Evolutionary conservation across 2,113 vertebrate species (phyloP).

Genomic region (Mungos mungo): DNA sequence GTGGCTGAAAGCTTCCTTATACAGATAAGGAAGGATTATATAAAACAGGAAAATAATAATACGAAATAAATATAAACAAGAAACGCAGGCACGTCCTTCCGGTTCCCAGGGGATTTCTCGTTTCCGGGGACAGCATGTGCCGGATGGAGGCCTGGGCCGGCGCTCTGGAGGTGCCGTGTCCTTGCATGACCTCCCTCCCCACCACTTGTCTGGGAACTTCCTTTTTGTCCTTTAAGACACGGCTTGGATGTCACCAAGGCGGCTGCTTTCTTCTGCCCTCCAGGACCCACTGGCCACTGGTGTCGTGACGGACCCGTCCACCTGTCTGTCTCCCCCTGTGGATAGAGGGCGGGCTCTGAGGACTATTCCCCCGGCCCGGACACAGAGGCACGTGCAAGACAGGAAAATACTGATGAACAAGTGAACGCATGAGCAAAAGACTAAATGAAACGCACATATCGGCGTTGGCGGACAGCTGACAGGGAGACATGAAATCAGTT

Average conservation of each 20-base stretch:
- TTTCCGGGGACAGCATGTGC: neutral
- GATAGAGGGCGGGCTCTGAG: no score
- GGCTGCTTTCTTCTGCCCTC: neutral
- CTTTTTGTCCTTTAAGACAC: neutral
- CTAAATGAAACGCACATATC: neutral
- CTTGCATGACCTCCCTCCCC: neutral
- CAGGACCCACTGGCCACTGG: fast-evolving
- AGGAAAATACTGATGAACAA: neutral
- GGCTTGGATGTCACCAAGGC: neutral
- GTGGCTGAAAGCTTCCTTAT: neutral
- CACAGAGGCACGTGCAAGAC: neutral
- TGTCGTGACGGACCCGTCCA: no score
- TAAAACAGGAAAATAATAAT: neutral
- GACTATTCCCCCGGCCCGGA: no score
- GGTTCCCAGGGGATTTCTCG: neutral
- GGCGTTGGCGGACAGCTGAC: neutral
- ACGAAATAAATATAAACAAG: neutral
- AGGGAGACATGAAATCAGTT: neutral
- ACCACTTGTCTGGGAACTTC: neutral
- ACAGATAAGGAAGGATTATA: neutral
- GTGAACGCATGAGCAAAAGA: neutral
- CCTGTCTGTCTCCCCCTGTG: no score
- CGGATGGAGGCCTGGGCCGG: neutral
- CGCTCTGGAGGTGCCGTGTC: neutral
- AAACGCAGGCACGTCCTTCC: neutral